Percentiles rank a stretch among this genome's conserved stretches.
Evolutionary conservation across 2,113 vertebrate species (phyloP).

Genomic region (Jacana jacana): DNA sequence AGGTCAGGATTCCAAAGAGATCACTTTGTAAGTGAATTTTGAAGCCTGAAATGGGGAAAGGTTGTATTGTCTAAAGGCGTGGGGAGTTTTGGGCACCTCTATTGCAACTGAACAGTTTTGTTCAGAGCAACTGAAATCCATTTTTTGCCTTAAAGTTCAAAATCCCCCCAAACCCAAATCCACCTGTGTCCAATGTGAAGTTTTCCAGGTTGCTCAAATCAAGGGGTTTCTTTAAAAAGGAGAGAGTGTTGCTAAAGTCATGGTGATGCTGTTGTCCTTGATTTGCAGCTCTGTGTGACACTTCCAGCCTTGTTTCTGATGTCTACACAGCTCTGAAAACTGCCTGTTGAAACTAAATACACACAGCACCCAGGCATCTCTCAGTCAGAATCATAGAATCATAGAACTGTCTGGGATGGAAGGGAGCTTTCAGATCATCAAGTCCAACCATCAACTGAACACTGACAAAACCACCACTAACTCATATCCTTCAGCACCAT

Average conservation of each 20-base stretch:
- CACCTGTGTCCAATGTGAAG: neutral
- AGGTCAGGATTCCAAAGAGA: neutral
- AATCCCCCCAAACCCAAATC: neutral
- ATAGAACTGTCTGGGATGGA: neutral
- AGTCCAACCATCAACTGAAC: neutral
- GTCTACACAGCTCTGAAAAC: neutral
- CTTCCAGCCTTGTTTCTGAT: neutral
- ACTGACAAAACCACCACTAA: neutral
- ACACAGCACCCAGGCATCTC: neutral
- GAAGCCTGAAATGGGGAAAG: neutral
- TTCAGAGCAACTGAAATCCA: neutral
- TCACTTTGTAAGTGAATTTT: neutral
- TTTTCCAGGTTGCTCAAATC: neutral
- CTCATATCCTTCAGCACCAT: neutral
- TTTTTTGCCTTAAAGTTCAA: neutral
- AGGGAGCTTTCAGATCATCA: neutral
- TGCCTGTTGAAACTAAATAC: neutral
- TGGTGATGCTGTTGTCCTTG: neutral
- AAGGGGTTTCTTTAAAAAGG: neutral
- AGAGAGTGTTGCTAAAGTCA: neutral
- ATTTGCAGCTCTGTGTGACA: neutral
- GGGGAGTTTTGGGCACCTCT: neutral
- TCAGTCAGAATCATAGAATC: neutral
- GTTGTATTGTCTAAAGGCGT: neutral
- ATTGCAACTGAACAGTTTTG: fast-evolving